Evolutionary conservation across 2,888 invertebrate genomes (phyloP).

Genomic region (Ochropleura leucogaster): DNA sequence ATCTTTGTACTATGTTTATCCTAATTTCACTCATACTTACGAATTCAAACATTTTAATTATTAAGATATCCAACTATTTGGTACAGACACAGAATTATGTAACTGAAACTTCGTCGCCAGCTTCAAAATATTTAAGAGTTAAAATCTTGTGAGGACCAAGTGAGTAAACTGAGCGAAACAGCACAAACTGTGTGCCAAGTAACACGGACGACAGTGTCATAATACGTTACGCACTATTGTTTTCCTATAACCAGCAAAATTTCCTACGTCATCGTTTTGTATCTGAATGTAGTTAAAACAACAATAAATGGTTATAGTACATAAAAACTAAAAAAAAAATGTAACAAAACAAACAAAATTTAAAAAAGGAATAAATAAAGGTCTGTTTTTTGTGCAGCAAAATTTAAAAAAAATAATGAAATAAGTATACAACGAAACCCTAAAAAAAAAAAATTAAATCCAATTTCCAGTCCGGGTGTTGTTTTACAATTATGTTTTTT

Average conservation of each 20-base stretch:
- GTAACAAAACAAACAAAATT: too few relatives aligned
- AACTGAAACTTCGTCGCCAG: background rate
- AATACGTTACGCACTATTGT: slow-evolving; percentile 20
- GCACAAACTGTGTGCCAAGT: slow-evolving; percentile 22
- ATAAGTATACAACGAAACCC: too few relatives aligned
- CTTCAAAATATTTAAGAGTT: slow-evolving; percentile 1
- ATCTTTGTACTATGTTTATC: too few relatives aligned
- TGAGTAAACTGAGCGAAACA: slow-evolving; percentile 23
- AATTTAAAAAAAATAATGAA: too few relatives aligned
- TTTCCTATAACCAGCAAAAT: slow-evolving; percentile 1
- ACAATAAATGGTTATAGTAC: too few relatives aligned
- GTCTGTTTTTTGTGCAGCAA: too few relatives aligned
- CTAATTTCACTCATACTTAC: background rate
- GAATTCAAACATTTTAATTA: background rate
- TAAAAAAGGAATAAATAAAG: too few relatives aligned
- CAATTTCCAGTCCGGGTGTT: too few relatives aligned
- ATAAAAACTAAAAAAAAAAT: too few relatives aligned
- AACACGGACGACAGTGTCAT: slow-evolving; percentile 26
- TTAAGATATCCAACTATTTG: background rate
- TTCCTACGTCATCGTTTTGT: background rate
- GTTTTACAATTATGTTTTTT: too few relatives aligned
- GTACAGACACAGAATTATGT: background rate
- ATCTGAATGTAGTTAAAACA: background rate
- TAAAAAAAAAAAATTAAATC: too few relatives aligned
- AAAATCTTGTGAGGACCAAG: slow-evolving; percentile 9